phyloP scores from a whole-genome alignment of 2,113 vertebrate genomes.

The Thermophis baileyi region DNA sequence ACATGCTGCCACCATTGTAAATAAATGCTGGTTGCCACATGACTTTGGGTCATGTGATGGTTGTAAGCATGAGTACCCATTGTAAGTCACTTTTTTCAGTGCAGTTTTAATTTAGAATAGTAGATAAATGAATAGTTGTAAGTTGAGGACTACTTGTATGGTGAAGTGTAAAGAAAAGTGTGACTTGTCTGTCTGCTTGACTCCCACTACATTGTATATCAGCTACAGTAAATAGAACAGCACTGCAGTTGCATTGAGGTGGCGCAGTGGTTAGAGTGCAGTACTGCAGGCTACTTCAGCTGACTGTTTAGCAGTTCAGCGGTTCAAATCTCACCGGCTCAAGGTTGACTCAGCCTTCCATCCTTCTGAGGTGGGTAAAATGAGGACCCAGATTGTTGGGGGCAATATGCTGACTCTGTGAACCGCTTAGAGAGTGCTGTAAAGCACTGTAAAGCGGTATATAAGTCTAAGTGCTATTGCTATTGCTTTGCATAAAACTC shows the following conservation, averaged over 20 bases:
- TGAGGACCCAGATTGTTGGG: no score
- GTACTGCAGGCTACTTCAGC: no score
- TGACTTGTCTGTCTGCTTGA: not conserved
- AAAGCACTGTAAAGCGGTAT: no score
- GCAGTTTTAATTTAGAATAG: not conserved
- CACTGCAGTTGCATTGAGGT: not conserved
- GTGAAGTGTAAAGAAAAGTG: not conserved
- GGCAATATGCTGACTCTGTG: no score
- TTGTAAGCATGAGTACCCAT: not conserved
- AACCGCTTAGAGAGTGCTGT: no score
- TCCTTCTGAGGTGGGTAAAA: no score
- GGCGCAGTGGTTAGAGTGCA: no score
- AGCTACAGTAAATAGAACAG: not conserved
- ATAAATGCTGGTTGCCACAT: not conserved
- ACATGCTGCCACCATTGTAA: not conserved
- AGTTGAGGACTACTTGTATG: not conserved
- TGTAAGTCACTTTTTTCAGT: not conserved
- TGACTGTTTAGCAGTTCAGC: no score
- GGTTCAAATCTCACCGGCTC: no score
- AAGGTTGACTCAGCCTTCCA: no score
- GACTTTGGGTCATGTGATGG: not conserved
- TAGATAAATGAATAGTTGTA: not conserved
- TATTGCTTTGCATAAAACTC: not conserved
- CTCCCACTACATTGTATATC: not conserved
- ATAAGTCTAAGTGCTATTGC: no score